A percentile compares a stretch with the other conserved stretches of the same genome.
Conservation (phyloP, 2,888 invertebrate genomes). For the Cotesia congregata region DNA sequence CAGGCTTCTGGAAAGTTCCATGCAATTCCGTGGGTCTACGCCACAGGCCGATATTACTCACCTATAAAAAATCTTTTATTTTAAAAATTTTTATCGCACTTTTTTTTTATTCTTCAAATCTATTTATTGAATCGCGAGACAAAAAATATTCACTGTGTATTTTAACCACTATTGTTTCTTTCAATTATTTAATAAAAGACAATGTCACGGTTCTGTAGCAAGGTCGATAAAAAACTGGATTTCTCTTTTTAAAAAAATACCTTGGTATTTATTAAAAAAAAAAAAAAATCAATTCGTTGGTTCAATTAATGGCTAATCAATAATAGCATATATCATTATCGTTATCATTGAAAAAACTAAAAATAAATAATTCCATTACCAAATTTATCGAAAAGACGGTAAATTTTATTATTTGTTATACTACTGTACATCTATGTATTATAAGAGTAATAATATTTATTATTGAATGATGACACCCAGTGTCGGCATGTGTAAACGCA, state of each 20-base stretch:
- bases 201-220: neutral
- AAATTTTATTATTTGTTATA: neutral
- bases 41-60: constrained; percentile 21
- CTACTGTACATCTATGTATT: too few species aligned
- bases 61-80: too few species aligned
- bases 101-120: neutral
- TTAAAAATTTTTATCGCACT: neutral
- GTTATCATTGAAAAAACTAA: neutral
- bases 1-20: constrained; percentile 65
- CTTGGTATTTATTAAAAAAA: too few species aligned
- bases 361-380: neutral
- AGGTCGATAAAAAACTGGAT: neutral
- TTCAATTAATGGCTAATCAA: neutral
- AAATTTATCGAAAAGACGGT: neutral
- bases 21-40: constrained; percentile 44
- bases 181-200: neutral
- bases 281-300: neutral
- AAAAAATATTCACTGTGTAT: too few species aligned
- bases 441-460: neutral
- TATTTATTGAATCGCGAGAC: neutral
- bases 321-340: neutral
- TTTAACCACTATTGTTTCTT: too few species aligned
- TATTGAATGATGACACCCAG: neutral
- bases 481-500: neutral
- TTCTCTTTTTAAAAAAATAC: neutral